Base-by-base conservation (phyloP, 1,140 invertebrate genomes). In the Trichonephila clavata region DNA sequence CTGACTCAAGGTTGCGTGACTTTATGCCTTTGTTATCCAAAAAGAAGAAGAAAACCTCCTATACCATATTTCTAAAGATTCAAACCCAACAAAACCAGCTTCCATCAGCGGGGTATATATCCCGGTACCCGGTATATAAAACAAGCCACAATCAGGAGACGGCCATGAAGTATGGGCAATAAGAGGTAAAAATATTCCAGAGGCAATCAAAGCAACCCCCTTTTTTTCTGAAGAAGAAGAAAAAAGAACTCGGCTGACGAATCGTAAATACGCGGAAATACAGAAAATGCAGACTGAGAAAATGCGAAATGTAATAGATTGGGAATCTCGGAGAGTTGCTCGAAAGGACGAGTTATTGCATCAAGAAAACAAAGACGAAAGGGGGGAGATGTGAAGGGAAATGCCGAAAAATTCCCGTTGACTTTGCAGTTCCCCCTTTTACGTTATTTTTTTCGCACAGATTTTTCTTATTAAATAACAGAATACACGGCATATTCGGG, bases 241-340 rank as follows among this genome's bases (percentile, higher is more conserved):
- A 13, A 50, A 50, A 50, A 50, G 10, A 39, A 77, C 71, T 77
- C 27, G 32, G 71, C 81, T 57, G 39, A 59, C 21, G 81, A 83
- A 83, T 83, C 50, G 24, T 59, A 57, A 59, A 83, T 83, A 83
- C 50, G 81, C 81, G 81, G 81, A 57, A 57, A 83, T 50, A 57
- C 50, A n/a, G 50, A 50, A 77, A 77, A 77, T 77, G 71, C 71
- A 77, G 71, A 32, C 27, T 39, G 71, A 39, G 71, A 77, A 71
- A 61, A 77, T 18, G 27, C 71, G 81, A 21, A 57, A 57, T 83
- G 81, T 83, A 83, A 83, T 57, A 59, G 39, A 83, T 83, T 59
- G 43, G 20, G 81, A 83, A 83, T 83, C 81, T 57, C 81, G 39
- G 50, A 43, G 81, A 43, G 81, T 59, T 10, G n/a, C 21, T 83